phyloP scores from a whole-genome alignment of 2,113 vertebrate genomes.

The Chrysochloris asiatica region DNA sequence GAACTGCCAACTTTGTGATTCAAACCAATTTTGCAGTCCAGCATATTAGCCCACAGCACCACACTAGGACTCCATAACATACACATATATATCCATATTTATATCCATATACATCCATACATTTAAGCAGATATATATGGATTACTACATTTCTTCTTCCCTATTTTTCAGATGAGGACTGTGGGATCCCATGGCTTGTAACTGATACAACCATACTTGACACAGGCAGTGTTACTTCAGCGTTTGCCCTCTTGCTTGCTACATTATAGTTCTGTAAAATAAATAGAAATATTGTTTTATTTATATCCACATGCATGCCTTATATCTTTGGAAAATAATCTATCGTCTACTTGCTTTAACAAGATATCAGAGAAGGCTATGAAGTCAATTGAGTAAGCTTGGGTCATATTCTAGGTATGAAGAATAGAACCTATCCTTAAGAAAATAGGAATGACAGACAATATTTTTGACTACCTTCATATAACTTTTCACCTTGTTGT shows the following conservation, averaged over 20 bases:
- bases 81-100: too few species aligned
- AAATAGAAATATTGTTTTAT: neutral
- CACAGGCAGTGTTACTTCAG: neutral
- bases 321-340: conserved; percentile 19
- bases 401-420: neutral
- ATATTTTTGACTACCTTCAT: neutral
- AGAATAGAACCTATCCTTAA: neutral
- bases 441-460: neutral
- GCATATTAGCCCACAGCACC: too few species aligned
- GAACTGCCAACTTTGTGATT: too few species aligned
- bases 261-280: neutral
- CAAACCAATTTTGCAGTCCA: too few species aligned
- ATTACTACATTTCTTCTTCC: neutral
- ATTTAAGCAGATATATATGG: neutral
- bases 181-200: neutral
- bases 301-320: neutral
- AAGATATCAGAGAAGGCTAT: neutral
- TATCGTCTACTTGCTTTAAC: neutral
- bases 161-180: too few species aligned
- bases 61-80: too few species aligned
- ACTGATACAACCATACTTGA: neutral
- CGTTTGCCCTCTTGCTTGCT: neutral
- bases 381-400: neutral
- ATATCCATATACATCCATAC: too few species aligned
- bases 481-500: neutral